Evolutionary conservation across 2,113 vertebrate genomes (phyloP).

Genomic region (Cyanoliseus patagonus): DNA sequence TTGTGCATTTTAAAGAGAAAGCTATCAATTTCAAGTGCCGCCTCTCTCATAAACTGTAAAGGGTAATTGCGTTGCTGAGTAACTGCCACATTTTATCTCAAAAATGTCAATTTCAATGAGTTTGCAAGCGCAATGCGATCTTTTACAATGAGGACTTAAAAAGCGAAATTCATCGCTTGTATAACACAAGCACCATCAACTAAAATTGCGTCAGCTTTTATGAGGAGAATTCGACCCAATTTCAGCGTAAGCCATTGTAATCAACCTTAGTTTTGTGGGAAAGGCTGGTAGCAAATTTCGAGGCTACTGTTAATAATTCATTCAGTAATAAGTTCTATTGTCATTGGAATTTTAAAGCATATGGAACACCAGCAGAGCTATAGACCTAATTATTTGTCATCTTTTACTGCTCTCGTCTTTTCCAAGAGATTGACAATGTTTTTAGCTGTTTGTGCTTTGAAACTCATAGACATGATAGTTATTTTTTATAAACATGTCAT

Average conservation of each 20-base stretch:
- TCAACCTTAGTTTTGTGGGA: background rate
- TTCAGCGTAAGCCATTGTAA: background rate
- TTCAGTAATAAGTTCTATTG: background rate
- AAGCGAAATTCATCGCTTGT: background rate
- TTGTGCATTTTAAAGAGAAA: background rate
- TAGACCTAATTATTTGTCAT: background rate
- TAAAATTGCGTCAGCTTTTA: background rate
- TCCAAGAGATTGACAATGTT: background rate
- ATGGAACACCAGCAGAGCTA: background rate
- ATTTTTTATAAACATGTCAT: slow-evolving; percentile 23
- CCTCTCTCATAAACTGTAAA: background rate
- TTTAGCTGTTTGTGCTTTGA: slow-evolving; percentile 2
- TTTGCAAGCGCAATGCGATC: background rate
- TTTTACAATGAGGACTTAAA: background rate
- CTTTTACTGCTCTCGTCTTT: background rate
- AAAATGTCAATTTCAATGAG: background rate
- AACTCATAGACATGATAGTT: slow-evolving; percentile 18
- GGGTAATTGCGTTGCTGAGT: background rate
- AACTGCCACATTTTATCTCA: background rate
- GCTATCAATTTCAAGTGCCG: background rate
- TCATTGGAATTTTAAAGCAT: background rate
- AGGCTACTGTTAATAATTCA: background rate
- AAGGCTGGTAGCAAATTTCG: background rate
- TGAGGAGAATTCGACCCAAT: background rate
- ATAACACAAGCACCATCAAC: background rate